phyloP scores from a whole-genome alignment of 2,113 vertebrate species.

The Balaeniceps rex region DNA sequence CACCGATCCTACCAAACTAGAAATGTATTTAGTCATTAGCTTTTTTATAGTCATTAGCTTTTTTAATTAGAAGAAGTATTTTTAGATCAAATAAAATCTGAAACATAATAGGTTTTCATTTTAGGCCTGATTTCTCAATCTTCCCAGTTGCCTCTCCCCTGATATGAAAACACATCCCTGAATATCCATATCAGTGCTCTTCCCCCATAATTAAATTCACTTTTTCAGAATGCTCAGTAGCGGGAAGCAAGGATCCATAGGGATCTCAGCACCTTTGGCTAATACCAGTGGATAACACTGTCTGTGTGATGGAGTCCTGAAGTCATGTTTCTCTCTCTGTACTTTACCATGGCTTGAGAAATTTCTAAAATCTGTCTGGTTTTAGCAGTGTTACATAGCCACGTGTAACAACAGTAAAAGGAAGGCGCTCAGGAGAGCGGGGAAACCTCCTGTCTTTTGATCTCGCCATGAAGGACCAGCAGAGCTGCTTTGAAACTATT shows the following conservation, averaged over 20 bases:
- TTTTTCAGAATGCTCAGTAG: neutral
- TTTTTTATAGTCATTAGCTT: too few relatives aligned
- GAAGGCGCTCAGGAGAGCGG: neutral
- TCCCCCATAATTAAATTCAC: neutral
- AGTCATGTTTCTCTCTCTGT: neutral
- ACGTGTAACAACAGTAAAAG: neutral
- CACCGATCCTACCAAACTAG: neutral
- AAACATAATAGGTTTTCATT: neutral
- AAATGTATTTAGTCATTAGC: neutral
- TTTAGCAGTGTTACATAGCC: accelerated
- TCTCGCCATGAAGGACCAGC: neutral
- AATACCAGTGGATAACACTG: neutral
- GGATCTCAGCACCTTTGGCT: neutral
- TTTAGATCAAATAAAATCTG: neutral
- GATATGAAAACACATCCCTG: neutral
- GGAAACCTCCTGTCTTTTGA: neutral
- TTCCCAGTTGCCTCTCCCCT: neutral
- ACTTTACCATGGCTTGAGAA: neutral
- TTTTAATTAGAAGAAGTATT: neutral
- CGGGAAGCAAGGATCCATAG: neutral
- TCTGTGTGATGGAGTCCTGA: neutral
- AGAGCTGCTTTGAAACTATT: neutral
- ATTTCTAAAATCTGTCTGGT: neutral
- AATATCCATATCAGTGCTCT: neutral
- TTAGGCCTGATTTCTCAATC: neutral